Evolutionary conservation across 2,113 vertebrate genomes (phyloP).

Genomic region (Macroglossus sobrinus): DNA sequence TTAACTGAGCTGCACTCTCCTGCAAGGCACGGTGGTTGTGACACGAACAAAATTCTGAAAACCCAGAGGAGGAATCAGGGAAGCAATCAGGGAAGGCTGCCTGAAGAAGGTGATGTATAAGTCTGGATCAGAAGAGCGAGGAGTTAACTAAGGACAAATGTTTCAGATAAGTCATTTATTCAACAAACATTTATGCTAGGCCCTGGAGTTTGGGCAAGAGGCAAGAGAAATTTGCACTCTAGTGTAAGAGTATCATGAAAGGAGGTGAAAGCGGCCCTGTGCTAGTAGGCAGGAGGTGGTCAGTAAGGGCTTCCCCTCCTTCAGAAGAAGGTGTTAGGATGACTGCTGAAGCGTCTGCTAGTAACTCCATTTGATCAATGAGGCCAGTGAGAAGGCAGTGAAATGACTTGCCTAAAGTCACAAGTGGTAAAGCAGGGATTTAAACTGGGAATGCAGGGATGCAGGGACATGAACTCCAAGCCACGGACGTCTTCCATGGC

Average conservation of each 20-base stretch:
- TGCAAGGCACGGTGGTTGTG: accelerated
- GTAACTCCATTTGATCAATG: background rate
- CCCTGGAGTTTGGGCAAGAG: background rate
- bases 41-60: background rate
- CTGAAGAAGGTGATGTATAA: background rate
- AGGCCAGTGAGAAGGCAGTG: background rate
- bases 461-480: background rate
- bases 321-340: background rate
- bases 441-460: too few relatives aligned
- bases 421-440: background rate
- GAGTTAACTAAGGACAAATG: background rate
- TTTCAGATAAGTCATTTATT: background rate
- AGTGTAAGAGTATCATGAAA: background rate
- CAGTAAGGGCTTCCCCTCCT: background rate
- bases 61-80: background rate
- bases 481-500: background rate
- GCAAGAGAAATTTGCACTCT: background rate
- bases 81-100: background rate
- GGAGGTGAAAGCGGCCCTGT: accelerated
- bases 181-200: background rate
- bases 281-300: background rate
- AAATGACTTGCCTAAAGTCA: background rate
- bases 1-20: background rate
- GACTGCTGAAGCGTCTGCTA: background rate
- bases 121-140: background rate